Evolutionary conservation across 2,888 invertebrate species (phyloP).

Genomic region (Herminia tarsipennalis): DNA sequence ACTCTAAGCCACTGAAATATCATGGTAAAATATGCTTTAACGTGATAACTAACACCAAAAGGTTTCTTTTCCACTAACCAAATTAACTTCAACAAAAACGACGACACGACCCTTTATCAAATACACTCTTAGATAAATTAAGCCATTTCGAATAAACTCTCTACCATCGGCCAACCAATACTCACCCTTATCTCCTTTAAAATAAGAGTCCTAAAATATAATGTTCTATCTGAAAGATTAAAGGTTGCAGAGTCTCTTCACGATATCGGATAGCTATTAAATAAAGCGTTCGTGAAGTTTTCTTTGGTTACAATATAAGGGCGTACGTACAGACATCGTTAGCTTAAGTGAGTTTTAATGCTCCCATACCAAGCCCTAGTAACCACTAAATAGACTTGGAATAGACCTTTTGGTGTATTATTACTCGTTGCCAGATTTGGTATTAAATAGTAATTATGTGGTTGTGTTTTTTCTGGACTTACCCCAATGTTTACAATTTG

Average conservation of each 20-base stretch:
- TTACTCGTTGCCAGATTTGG: not conserved
- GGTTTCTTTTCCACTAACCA: too few species aligned
- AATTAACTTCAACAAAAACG: too few species aligned
- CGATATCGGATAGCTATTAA: slow-evolving; percentile 35
- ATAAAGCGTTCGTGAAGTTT: slow-evolving; percentile 23
- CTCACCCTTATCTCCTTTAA: not conserved
- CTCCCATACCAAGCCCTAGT: slow-evolving; percentile 3
- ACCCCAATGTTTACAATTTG: too few species aligned
- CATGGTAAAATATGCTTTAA: too few species aligned
- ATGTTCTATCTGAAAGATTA: slow-evolving; percentile 18
- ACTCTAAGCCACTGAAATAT: too few species aligned
- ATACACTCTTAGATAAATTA: too few species aligned
- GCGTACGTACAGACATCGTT: slow-evolving; percentile 10
- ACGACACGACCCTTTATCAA: too few species aligned
- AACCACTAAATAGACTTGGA: not conserved
- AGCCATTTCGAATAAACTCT: too few species aligned
- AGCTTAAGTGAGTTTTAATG: slow-evolving; percentile 44
- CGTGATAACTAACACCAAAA: too few species aligned
- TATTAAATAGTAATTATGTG: not conserved
- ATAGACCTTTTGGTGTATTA: not conserved
- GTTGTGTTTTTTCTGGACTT: too few species aligned
- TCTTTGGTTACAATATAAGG: slow-evolving; percentile 9
- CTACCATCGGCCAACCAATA: too few species aligned
- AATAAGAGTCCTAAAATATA: slow-evolving; percentile 23
- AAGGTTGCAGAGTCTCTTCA: slow-evolving; percentile 22